A percentile compares a stretch with the other conserved stretches of the same genome.
Conservation (phyloP, 2,888 invertebrate genomes). For the Drosophila barbarae region DNA sequence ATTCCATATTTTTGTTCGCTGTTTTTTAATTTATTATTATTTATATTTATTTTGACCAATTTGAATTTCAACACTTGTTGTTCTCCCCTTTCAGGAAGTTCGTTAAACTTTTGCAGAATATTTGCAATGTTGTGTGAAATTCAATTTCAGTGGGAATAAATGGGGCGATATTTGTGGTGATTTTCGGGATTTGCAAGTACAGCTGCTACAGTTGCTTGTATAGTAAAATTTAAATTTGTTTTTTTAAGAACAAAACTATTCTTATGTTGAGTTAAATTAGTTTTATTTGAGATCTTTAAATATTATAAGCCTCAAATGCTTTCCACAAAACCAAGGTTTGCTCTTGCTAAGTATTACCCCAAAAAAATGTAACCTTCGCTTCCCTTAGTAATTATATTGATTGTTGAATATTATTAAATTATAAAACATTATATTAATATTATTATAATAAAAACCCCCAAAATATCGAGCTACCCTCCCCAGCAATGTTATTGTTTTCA, state of each 20-base stretch:
- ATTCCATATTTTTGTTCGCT: conserved; percentile 18
- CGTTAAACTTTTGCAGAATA: conserved; percentile 45
- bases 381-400: neutral
- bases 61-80: conserved; percentile 43
- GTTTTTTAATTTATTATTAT: conserved; percentile 12
- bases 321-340: neutral
- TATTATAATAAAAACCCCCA: no score
- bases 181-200: neutral
- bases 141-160: conserved; percentile 35
- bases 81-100: conserved; percentile 56
- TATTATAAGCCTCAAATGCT: no score
- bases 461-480: neutral
- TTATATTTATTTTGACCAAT: conserved; percentile 27
- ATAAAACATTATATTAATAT: no score
- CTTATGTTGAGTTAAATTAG: neutral
- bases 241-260: neutral
- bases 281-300: neutral
- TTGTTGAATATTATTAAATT: neutral
- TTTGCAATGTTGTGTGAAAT: conserved; percentile 39
- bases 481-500: conserved; percentile 9
- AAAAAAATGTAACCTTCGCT: no score
- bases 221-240: neutral
- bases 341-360: neutral
- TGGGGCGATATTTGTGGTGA: conserved; percentile 3
- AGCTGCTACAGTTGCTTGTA: neutral